Evolutionary conservation across 2,888 invertebrate species (phyloP).

Genomic region (Schizaphis graminum): DNA sequence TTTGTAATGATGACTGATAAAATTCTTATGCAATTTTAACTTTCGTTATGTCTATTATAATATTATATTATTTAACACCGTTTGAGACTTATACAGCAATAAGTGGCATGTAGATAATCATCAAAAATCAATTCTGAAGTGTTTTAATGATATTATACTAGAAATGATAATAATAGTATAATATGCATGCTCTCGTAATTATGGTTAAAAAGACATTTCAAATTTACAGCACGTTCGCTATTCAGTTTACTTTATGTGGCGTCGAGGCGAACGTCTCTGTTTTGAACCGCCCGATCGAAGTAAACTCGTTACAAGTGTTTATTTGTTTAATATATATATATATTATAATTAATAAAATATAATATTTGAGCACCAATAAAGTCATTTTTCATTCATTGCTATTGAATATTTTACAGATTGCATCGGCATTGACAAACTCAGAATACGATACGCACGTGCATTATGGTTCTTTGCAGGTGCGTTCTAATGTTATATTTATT

Average conservation of each 20-base stretch:
- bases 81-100: not conserved
- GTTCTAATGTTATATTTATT: not conserved
- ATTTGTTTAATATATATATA: not conserved
- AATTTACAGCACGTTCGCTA: not conserved
- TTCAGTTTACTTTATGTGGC: not conserved
- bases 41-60: not conserved
- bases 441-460: not conserved
- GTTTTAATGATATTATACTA: not conserved
- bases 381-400: not conserved
- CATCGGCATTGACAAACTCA: not conserved
- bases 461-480: not conserved
- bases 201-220: not conserved
- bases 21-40: not conserved
- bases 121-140: not conserved
- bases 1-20: not conserved
- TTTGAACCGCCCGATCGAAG: not conserved
- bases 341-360: not conserved
- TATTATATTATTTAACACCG: not conserved
- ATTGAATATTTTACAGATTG: not conserved
- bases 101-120: not conserved
- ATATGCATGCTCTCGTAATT: not conserved
- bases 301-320: not conserved
- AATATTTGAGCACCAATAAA: not conserved
- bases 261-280: not conserved
- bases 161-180: not conserved